Evolutionary conservation across 1,140 invertebrate genomes (phyloP), one percentile per base, ranked within the genome.

Genomic region (Sminthurinus signatus): DNA sequence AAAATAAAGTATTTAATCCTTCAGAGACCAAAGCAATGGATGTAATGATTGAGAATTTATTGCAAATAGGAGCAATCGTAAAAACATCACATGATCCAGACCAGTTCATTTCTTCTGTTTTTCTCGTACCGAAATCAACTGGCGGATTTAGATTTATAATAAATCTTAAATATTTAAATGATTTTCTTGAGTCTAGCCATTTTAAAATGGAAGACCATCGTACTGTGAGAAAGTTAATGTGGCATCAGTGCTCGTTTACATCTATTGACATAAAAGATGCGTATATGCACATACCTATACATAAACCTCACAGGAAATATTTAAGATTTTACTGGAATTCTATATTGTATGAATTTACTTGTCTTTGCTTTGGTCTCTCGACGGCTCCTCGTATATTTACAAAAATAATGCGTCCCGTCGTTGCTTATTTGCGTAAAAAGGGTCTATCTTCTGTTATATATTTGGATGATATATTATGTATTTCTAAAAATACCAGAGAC

Each of bases 141-240:
- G 62, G 58, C 0, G 36, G 19, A 5, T 44, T 10, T n/a, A 56
- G 67, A 23, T 39, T 62, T n/a, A 64, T 64, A 39, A 27, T 58
- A n/a, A 64, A 64, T 52, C 39, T 64, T 25, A 64, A 64, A 36
- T 1, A 1, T 15, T 19, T 64, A 25, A 64, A 64, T 43, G 15
- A 31, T 1, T 54, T 46, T 57, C 15, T 68, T 19, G 44, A 60
- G 1, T 39, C 10, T 31, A n/a, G n/a, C 5, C 67, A 64, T 51
- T 68, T 68, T 58, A 68, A 68, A 54, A 64, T 68, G 58, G 61
- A 68, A 50, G 54, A 58, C 32, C 28, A 23, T 31, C 27, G 59
- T 21, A 44, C 31, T 14, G 62, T 58, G 10, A 23, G 31, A 2
- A 50, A 59, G 12, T 21, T 68, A 8, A 29, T 68, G 12, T 44